A percentile compares a stretch with the other conserved stretches of the same genome.
These are phyloP conservation scores for Gadopsis bispinosus DNA, from an alignment of 2,797 vertebrate genomes.

Conservation along the genomic window DNA sequence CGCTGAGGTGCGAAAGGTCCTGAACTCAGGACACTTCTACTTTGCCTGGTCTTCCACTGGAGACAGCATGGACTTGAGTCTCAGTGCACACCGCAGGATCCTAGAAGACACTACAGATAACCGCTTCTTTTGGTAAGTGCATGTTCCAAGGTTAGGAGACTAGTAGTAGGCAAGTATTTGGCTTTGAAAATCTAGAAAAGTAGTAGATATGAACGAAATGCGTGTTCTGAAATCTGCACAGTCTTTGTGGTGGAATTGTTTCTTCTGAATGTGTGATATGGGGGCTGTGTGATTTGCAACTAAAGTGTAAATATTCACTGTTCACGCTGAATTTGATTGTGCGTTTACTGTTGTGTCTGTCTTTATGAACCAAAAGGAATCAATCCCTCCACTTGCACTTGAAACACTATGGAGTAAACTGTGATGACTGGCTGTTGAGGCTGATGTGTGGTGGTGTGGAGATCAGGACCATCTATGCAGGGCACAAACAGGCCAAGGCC, in stretches of 20 bases:
- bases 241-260: constrained; percentile 5
- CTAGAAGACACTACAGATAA: constrained; percentile 95
- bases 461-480: constrained; percentile 97
- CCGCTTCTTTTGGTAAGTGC: constrained; percentile 95
- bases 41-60: constrained; percentile 96
- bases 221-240: neutral
- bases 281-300: constrained; percentile 25
- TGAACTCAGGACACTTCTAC: constrained; percentile 98
- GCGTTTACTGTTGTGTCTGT: constrained; percentile 8
- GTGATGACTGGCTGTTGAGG: constrained; percentile 95
- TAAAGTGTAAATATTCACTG: constrained; percentile 17
- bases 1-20: constrained; percentile 93
- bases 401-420: constrained; percentile 97
- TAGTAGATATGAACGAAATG: neutral
- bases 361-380: constrained; percentile 86
- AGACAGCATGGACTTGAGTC: constrained; percentile 93
- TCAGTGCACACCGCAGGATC: constrained; percentile 93
- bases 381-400: constrained; percentile 96
- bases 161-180: neutral
- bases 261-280: constrained; percentile 18
- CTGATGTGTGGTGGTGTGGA: constrained; percentile 99
- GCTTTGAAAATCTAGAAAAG: neutral
- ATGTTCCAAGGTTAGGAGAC: neutral
- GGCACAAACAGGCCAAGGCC: constrained; percentile 98
- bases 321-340: constrained; percentile 17